Evolutionary conservation across 2,888 invertebrate genomes (phyloP).

Genomic region (Chelonus formosanus): DNA sequence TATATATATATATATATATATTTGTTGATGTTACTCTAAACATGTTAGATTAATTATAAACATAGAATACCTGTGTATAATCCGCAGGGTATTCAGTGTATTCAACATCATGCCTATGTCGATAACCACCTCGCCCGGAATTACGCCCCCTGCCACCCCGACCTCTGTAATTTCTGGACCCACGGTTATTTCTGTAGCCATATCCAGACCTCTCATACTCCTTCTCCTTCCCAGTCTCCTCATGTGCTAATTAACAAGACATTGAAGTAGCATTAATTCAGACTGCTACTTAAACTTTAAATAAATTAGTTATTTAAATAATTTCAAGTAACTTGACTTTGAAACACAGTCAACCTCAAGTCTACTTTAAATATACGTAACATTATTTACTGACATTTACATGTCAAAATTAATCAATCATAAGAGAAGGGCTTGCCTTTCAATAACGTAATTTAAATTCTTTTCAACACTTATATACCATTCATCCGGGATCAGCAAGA

Average conservation of each 20-base stretch:
- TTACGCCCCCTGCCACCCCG: slow-evolving; percentile 68
- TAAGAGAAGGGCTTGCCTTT: no score
- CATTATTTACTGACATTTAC: no score
- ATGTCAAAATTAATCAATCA: no score
- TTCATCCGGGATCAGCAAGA: no score
- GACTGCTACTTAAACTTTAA: neutral
- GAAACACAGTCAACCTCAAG: no score
- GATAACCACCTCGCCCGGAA: slow-evolving; percentile 65
- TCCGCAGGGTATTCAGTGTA: slow-evolving; percentile 67
- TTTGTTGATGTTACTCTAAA: no score
- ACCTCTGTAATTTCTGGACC: slow-evolving; percentile 58
- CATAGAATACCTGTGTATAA: slow-evolving; percentile 61
- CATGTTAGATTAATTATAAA: neutral
- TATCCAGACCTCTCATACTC: slow-evolving; percentile 58
- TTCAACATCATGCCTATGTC: slow-evolving; percentile 66
- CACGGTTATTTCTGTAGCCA: slow-evolving; percentile 55
- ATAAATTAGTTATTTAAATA: no score
- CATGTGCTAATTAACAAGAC: slow-evolving; percentile 43
- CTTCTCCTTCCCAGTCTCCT: slow-evolving; percentile 58
- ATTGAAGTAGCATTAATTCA: neutral
- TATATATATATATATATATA: no score
- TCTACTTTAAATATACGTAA: no score
- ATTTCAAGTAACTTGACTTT: no score
- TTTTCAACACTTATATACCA: no score
- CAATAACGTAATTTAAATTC: no score